These are phyloP conservation scores for Apaloderma vittatum DNA, from an alignment of 2,113 vertebrate species.

Conservation along the genomic window DNA sequence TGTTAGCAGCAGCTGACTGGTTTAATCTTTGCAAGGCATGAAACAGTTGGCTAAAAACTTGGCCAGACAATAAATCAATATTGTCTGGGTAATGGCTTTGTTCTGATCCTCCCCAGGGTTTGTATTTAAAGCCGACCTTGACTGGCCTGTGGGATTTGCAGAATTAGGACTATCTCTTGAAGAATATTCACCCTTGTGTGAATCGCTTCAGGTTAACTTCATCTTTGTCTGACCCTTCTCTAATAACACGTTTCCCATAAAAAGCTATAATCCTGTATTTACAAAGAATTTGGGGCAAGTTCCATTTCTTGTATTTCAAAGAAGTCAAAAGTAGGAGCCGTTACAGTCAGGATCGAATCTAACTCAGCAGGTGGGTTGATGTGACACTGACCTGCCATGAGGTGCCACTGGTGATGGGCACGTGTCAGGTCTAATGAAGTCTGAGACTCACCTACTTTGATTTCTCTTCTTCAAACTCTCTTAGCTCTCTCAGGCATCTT, in stretches of 20 bases:
- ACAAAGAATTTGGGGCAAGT: not conserved
- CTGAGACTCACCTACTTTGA: not conserved
- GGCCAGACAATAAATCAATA: not conserved
- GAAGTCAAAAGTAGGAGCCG: not conserved
- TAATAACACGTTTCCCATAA: not conserved
- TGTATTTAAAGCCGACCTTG: not conserved
- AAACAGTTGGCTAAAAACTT: not conserved
- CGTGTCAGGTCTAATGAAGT: accelerated
- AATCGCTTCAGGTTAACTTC: not conserved
- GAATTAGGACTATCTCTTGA: accelerated
- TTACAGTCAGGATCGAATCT: not conserved
- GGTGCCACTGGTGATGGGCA: not conserved
- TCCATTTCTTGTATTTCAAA: not conserved
- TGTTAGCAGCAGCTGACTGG: not conserved
- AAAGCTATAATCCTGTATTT: not conserved
- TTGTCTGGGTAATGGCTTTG: not conserved
- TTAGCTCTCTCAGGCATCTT: not conserved
- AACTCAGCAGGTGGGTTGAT: accelerated
- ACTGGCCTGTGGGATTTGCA: not conserved
- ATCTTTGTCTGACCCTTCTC: not conserved
- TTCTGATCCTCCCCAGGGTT: not conserved
- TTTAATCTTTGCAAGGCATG: not conserved
- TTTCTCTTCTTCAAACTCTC: not conserved
- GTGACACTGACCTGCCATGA: not conserved
- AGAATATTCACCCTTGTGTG: not conserved